Percentiles rank a stretch among this genome's conserved stretches.
Conservation (phyloP, 2,888 invertebrate species). For the Pheosia tremula region DNA sequence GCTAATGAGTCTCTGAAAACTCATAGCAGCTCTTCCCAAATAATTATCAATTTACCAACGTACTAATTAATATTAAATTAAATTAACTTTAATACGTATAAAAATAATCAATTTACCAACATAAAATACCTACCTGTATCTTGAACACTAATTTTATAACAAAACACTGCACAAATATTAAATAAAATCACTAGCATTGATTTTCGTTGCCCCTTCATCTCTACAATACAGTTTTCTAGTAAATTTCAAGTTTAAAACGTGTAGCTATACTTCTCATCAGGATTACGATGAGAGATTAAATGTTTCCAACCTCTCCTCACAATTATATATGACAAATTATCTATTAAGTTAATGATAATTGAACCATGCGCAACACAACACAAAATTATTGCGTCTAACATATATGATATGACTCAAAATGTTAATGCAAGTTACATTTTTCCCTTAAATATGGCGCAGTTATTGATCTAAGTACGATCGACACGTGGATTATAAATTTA, state of each 20-base stretch:
- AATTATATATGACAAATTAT: neutral
- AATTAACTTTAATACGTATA: too few relatives aligned
- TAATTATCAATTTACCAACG: neutral
- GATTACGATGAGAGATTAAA: neutral
- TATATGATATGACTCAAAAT: constrained; percentile 8
- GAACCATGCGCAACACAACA: neutral
- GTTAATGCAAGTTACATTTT: constrained; percentile 17
- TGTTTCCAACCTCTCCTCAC: neutral
- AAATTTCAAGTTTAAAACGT: neutral
- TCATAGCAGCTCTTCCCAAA: too few relatives aligned
- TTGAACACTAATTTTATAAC: neutral
- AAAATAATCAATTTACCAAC: neutral
- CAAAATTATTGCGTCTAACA: constrained; percentile 18
- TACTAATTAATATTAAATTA: too few relatives aligned
- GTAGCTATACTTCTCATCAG: neutral
- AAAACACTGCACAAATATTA: neutral
- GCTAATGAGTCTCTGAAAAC: too few relatives aligned
- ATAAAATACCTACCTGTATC: constrained; percentile 4
- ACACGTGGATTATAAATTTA: constrained; percentile 32
- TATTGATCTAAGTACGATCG: neutral
- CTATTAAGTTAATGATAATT: constrained; percentile 4
- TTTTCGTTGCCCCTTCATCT: neutral
- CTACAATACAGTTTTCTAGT: neutral
- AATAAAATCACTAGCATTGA: neutral
- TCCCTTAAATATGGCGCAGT: constrained; percentile 28